Conservation (phyloP, 2,888 invertebrate species). For the Sisyra nigra region DNA sequence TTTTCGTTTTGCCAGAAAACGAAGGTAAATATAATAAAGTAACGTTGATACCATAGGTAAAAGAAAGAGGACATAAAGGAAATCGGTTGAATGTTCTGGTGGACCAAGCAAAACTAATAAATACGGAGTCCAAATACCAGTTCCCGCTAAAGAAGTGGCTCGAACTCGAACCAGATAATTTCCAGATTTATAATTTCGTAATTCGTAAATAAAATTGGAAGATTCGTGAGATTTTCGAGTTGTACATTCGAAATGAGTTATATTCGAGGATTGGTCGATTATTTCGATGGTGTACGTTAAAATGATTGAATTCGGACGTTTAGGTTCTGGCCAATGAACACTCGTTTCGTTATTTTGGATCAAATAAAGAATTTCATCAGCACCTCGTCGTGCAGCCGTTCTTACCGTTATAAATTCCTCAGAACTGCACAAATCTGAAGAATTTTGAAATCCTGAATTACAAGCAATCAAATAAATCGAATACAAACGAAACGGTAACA, state of each 20-base stretch:
- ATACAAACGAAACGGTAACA: conserved; percentile 41
- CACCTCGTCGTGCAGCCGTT: conserved; percentile 26
- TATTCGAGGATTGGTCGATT: conserved; percentile 11
- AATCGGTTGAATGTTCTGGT: not conserved
- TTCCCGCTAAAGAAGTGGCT: conserved; percentile 42
- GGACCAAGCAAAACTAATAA: not conserved
- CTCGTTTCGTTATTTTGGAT: conserved; percentile 14
- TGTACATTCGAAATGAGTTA: conserved; percentile 26
- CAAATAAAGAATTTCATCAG: conserved; percentile 25
- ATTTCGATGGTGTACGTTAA: conserved; percentile 44
- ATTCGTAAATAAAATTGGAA: conserved; percentile 17
- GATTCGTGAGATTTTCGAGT: conserved; percentile 21
- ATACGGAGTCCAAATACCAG: conserved; percentile 18
- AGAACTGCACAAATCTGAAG: conserved; percentile 30
- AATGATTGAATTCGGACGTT: conserved; percentile 45
- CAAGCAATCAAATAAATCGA: conserved; percentile 43
- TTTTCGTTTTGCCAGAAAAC: not conserved
- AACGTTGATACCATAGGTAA: not conserved
- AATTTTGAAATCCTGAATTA: conserved; percentile 29
- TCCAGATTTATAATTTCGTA: conserved; percentile 11
- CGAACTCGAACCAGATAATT: conserved; percentile 31
- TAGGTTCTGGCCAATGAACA: conserved; percentile 40
- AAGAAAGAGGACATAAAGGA: not conserved
- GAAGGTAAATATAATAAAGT: not conserved
- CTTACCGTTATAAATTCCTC: conserved; percentile 28